Evolutionary conservation across 1,140 invertebrate species (phyloP), one percentile per base, ranked within the genome.

Genomic region (Hypothenemus hampei): DNA sequence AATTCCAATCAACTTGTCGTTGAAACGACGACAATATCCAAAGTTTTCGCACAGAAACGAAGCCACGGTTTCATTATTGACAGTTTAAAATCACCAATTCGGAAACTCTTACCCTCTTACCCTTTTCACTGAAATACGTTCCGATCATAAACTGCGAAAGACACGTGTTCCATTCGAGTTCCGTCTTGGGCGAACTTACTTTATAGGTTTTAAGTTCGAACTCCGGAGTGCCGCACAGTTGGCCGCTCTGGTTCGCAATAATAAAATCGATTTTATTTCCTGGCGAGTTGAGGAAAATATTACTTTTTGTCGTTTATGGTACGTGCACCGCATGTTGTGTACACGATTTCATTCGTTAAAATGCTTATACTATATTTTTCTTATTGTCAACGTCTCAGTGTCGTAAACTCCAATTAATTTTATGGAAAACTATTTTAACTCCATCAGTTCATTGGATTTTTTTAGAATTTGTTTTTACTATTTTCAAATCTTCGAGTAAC

Each of bases 171-270:
- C 52, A 46, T 43, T 54, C 31, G 13, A 29, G 39, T n/a, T 16
- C 41, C 41, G 40, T 54, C 52, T 54, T 46, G 40, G 4, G n/a
- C 41, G 35, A 54, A 45, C 22, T 40, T 26, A 54, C 52, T 54
- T 54, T 54, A 54, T 47, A 46, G 52, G 43, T 47, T 54, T 45
- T 47, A 54, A 46, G 52, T 54, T 54, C 8, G 43, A 46, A 54
- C 31, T n/a, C n/a, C 31, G 33, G 47, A 54, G 52, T 44, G 50
- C 48, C 33, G 24, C 50, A 45, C 44, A 53, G 26, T 54, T 37
- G 26, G 36, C 31, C 52, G 33, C 35, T 26, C 52, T 37, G 21
- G 52, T 18, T 47, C 43, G 16, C 47, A n/a, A n/a, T n/a, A n/a
- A 54, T 46, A 54, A 54, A 45, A 37, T 43, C 33, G 43, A 36